These are phyloP conservation scores for Eristalis arbustorum DNA, from an alignment of 2,888 invertebrate genomes.

Conservation along the genomic window DNA sequence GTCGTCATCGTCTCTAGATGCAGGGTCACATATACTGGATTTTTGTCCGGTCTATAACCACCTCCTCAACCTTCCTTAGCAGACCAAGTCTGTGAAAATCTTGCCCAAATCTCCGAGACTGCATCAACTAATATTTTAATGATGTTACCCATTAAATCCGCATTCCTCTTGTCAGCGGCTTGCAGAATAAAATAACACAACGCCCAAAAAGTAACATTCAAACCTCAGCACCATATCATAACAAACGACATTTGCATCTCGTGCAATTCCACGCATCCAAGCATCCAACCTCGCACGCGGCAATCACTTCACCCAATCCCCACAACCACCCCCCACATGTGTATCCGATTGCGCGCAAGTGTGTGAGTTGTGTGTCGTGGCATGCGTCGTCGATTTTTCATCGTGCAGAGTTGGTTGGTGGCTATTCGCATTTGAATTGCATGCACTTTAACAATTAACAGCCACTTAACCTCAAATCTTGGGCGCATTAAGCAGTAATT, in stretches of 20 bases:
- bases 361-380: neutral
- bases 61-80: no score
- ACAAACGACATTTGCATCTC: neutral
- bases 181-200: no score
- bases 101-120: no score
- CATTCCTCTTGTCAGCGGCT: no score
- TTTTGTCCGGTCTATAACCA: no score
- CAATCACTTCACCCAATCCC: neutral
- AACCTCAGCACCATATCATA: no score
- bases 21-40: no score
- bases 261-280: neutral
- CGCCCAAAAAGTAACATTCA: no score
- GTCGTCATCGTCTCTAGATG: no score
- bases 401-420: conserved; percentile 42
- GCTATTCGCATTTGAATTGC: conserved; percentile 72
- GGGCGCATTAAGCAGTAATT: conserved; percentile 59
- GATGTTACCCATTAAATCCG: no score
- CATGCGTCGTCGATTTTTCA: conserved; percentile 22
- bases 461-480: conserved; percentile 72
- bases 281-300: neutral
- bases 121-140: no score
- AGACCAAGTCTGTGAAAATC: no score
- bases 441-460: conserved; percentile 76
- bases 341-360: conserved; percentile 29
- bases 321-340: neutral